Conservation (phyloP, 2,113 vertebrate genomes). For the Nesogale talazaci region DNA sequence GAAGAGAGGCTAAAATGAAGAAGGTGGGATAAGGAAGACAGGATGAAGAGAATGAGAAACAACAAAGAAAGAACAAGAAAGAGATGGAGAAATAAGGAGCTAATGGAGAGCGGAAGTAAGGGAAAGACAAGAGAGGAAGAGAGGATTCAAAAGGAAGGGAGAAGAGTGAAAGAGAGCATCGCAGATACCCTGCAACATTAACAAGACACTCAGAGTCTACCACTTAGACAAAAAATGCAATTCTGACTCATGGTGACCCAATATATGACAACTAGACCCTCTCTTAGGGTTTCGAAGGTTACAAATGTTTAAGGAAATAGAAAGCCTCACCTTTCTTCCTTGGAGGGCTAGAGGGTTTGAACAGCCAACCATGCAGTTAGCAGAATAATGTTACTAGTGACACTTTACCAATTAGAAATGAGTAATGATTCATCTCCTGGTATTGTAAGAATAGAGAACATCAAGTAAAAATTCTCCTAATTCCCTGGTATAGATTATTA, state of each 20-base stretch:
- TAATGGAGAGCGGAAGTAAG: not conserved
- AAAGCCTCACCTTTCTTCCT: too few relatives aligned
- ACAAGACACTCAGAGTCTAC: not conserved
- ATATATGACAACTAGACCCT: too few relatives aligned
- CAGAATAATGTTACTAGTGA: too few relatives aligned
- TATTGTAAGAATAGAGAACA: slow-evolving; percentile 5
- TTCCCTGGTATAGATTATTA: not conserved
- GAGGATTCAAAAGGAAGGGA: not conserved
- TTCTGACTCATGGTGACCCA: too few relatives aligned
- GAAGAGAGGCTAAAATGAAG: not conserved
- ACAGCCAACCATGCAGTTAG: too few relatives aligned
- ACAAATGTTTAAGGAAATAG: too few relatives aligned
- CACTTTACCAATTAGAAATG: not conserved
- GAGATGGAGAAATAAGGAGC: not conserved
- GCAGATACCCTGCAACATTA: not conserved
- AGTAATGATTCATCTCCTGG: not conserved
- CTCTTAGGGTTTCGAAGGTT: too few relatives aligned
- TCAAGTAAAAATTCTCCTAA: not conserved
- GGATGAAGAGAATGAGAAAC: not conserved
- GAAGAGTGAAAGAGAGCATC: not conserved
- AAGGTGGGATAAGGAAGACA: not conserved
- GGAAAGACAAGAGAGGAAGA: not conserved
- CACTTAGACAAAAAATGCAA: not conserved
- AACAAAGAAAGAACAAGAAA: not conserved
- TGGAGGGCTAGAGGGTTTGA: too few relatives aligned